Conservation (phyloP, 2,797 vertebrate genomes). For the Propithecus perrieri region DNA sequence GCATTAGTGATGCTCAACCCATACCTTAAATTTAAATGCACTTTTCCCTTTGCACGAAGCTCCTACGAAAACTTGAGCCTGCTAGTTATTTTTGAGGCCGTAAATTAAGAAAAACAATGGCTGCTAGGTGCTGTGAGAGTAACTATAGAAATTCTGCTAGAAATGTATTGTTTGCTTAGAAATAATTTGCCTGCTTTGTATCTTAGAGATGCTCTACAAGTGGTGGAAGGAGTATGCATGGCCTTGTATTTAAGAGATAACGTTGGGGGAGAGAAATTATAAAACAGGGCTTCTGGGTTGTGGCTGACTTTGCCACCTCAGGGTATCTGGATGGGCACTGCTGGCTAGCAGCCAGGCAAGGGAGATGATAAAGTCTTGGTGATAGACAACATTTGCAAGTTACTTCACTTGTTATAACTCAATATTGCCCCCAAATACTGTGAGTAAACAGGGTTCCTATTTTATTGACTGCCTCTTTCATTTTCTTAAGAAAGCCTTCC, state of each 20-base stretch:
- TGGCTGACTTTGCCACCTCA: neutral
- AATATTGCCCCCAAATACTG: neutral
- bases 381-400: neutral
- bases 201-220: neutral
- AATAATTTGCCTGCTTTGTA: neutral
- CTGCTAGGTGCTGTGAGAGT: neutral
- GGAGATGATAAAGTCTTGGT: neutral
- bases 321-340: neutral
- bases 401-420: neutral
- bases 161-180: neutral
- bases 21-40: neutral
- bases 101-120: neutral
- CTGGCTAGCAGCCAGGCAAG: neutral
- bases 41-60: neutral
- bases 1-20: neutral
- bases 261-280: neutral
- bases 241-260: neutral
- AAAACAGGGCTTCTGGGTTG: neutral
- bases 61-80: neutral
- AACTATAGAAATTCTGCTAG: neutral
- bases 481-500: conserved; percentile 15
- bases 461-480: neutral
- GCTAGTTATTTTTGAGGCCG: neutral
- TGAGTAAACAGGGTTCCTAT: neutral
- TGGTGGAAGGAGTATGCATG: neutral